phyloP scores from a whole-genome alignment of 2,888 invertebrate species.

The Lumbricus terrestris region DNA sequence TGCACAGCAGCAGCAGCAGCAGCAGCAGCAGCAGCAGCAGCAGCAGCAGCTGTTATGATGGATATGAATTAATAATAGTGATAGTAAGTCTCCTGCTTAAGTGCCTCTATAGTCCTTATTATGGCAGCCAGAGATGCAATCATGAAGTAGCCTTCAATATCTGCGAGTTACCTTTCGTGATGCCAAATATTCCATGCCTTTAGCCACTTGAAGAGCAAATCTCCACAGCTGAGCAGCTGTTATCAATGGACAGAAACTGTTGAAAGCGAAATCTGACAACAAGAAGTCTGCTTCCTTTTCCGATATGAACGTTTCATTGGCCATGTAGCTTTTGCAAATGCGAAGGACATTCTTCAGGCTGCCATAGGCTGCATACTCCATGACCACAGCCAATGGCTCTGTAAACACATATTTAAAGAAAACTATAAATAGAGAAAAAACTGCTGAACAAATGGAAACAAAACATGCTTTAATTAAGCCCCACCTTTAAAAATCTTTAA shows the following conservation, averaged over 20 bases:
- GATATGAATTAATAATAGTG: too few relatives aligned
- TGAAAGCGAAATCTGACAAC: neutral
- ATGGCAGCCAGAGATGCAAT: neutral
- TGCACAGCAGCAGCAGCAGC: too few relatives aligned
- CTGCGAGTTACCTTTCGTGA: conserved; percentile 12
- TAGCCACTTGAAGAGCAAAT: conserved; percentile 19
- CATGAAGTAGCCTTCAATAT: neutral
- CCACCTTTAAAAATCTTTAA: too few relatives aligned
- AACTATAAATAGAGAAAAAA: neutral
- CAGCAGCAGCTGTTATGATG: too few relatives aligned
- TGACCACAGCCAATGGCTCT: conserved; percentile 13
- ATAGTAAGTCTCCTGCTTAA: too few relatives aligned
- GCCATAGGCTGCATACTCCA: conserved; percentile 20
- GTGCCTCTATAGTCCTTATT: neutral
- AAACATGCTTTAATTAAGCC: too few relatives aligned
- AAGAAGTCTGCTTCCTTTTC: neutral
- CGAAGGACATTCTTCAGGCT: conserved; percentile 15
- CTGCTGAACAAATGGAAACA: too few relatives aligned
- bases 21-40: too few relatives aligned
- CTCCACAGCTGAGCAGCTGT: neutral
- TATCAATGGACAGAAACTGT: neutral
- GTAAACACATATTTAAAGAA: neutral
- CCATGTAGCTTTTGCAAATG: neutral
- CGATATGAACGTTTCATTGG: neutral
- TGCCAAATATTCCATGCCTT: conserved; percentile 16